Evolutionary conservation across 2,888 invertebrate genomes (phyloP).

Genomic region (Phalera bucephala): DNA sequence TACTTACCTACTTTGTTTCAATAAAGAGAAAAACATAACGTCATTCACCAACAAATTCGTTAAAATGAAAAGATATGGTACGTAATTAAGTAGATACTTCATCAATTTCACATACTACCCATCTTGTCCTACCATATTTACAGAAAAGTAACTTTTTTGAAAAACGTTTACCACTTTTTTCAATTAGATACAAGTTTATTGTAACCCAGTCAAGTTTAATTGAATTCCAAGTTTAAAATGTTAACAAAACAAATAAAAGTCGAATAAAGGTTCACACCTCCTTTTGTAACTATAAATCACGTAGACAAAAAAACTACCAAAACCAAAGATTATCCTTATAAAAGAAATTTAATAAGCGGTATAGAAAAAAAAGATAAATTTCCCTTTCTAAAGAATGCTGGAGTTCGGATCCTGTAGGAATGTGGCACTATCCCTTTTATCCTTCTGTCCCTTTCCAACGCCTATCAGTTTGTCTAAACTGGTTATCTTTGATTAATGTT

Average conservation of each 20-base stretch:
- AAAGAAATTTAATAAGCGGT: conserved; percentile 44
- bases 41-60: no score
- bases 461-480: conserved; percentile 43
- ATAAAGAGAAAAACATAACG: no score
- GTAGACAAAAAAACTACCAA: conserved; percentile 36
- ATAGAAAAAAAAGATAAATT: conserved; percentile 59
- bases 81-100: no score
- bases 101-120: no score
- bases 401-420: conserved; percentile 57
- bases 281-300: conserved; percentile 41
- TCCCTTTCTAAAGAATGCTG: conserved; percentile 66
- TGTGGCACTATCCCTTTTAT: conserved; percentile 63
- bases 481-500: conserved; percentile 72
- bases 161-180: no score
- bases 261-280: conserved; percentile 42
- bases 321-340: conserved; percentile 49
- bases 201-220: no score
- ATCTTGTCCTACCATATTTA: no score
- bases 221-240: conserved; percentile 23
- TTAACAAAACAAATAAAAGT: conserved; percentile 21
- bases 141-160: no score
- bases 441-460: conserved; percentile 30
- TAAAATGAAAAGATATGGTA: no score
- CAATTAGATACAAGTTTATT: no score
- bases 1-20: no score